A percentile compares a stretch with the other conserved stretches of the same genome.
Conservation (phyloP, 2,113 vertebrate genomes). For the Hippocampus comes region DNA sequence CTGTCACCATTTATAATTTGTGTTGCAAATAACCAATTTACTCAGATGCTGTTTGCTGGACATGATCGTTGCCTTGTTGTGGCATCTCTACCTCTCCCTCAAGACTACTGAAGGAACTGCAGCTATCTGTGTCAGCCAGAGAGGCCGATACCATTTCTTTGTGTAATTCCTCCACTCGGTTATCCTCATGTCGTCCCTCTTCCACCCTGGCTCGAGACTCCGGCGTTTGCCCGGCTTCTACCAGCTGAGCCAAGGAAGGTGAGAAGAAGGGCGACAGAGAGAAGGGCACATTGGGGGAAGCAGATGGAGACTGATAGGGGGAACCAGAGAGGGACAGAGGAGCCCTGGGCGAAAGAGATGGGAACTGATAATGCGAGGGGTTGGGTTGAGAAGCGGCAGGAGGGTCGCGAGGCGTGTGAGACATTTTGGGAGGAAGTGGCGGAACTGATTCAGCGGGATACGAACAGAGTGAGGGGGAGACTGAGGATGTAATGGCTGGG, state of each 20-base stretch:
- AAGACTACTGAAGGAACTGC: conserved; percentile 72
- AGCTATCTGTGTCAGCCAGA: conserved; percentile 67
- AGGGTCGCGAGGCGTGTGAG: conserved; percentile 22
- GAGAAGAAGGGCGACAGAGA: conserved; percentile 35
- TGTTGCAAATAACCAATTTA: too few species aligned
- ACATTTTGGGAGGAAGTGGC: conserved; percentile 33
- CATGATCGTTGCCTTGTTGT: conserved; percentile 14
- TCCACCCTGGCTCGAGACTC: conserved; percentile 1
- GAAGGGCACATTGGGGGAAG: conserved; percentile 32
- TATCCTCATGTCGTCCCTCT: conserved; percentile 2
- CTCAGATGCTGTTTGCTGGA: conserved; percentile 4
- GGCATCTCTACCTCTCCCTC: conserved; percentile 61
- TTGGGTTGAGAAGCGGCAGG: conserved; percentile 20
- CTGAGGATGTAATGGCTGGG: conserved; percentile 11
- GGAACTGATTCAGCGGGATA: conserved; percentile 34
- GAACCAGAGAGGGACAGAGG: conserved; percentile 31
- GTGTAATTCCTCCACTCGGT: conserved; percentile 6
- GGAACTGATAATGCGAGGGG: conserved; percentile 37
- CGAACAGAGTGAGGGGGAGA: conserved; percentile 17
- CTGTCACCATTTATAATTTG: not conserved
- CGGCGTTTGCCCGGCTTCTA: conserved; percentile 16
- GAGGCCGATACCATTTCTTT: conserved; percentile 44
- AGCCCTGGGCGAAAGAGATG: conserved; percentile 33
- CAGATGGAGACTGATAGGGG: conserved; percentile 40
- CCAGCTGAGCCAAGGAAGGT: not conserved